Conservation (phyloP, 2,113 vertebrate genomes). For the Pangasianodon hypophthalmus region DNA sequence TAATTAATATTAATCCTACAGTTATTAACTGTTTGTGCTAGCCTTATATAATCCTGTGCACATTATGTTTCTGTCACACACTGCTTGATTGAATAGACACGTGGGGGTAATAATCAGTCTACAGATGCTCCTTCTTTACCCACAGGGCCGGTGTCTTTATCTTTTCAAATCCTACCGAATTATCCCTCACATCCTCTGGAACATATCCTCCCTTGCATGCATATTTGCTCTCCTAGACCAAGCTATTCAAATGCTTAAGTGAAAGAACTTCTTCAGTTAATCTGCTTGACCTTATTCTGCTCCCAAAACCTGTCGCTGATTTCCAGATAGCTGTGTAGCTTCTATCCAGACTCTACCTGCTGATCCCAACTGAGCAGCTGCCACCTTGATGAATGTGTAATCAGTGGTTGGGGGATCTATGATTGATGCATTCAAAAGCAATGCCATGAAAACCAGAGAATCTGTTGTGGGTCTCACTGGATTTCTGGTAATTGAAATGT, state of each 20-base stretch:
- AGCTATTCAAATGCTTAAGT: constrained; percentile 28
- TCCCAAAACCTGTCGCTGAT: constrained; percentile 25
- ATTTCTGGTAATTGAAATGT: constrained; percentile 48
- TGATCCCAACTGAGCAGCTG: constrained; percentile 42
- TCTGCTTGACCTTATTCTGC: constrained; percentile 13
- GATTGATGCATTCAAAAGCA: constrained; percentile 41
- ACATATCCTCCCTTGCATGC: constrained; percentile 1
- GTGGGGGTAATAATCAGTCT: background rate
- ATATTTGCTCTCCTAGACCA: background rate
- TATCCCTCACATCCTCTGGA: constrained; percentile 7
- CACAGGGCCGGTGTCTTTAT: background rate
- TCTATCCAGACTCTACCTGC: constrained; percentile 60
- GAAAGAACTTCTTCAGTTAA: background rate
- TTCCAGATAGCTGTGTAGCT: constrained; percentile 27
- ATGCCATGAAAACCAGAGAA: constrained; percentile 46
- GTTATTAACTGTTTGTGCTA: background rate
- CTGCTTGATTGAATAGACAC: constrained; percentile 4
- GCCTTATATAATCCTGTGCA: background rate
- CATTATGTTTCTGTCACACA: background rate
- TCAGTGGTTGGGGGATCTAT: constrained; percentile 32
- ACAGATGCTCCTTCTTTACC: constrained; percentile 28
- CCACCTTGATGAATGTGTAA: constrained; percentile 40
- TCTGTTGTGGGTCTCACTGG: constrained; percentile 9
- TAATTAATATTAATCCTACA: background rate
- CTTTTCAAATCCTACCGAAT: constrained; percentile 38